phyloP scores from a whole-genome alignment of 2,888 invertebrate species.

The Drosophila fulvimacula region DNA sequence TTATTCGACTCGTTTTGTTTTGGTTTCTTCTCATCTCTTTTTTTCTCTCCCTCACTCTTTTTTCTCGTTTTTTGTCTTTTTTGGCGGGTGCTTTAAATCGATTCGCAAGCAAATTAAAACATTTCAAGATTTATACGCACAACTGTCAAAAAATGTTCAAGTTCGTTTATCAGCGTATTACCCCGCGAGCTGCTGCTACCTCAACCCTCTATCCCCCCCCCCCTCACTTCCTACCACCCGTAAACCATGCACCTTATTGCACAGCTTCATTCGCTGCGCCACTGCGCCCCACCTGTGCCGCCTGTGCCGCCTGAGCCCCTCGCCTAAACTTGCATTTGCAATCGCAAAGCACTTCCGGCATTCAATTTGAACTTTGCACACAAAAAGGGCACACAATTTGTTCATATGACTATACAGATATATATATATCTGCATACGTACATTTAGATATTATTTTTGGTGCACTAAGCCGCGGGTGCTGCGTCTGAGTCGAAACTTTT shows the following conservation, averaged over 20 bases:
- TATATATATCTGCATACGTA: conserved; percentile 8
- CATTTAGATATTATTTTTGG: conserved; percentile 27
- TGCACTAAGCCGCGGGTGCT: conserved; percentile 59
- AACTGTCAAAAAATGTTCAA: conserved; percentile 81
- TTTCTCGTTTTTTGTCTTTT: conserved; percentile 8
- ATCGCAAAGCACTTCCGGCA: conserved; percentile 72
- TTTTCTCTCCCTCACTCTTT: neutral
- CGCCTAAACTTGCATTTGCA: conserved; percentile 47
- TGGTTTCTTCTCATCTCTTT: conserved; percentile 26
- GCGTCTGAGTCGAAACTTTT: conserved; percentile 55
- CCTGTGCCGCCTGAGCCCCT: neutral
- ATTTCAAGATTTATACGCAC: conserved; percentile 84
- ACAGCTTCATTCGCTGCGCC: conserved; percentile 7
- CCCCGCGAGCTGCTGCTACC: conserved; percentile 1
- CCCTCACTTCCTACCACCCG: too few species aligned
- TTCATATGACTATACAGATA: conserved; percentile 12
- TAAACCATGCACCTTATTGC: neutral
- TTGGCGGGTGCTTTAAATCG: conserved; percentile 75
- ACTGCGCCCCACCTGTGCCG: neutral
- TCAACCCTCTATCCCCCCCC: neutral
- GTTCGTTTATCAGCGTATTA: conserved; percentile 69
- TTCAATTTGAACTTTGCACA: conserved; percentile 61
- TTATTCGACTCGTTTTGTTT: conserved; percentile 38
- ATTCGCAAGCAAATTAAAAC: conserved; percentile 84
- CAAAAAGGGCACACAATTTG: conserved; percentile 51